Base-by-base conservation (phyloP, 2,888 invertebrate species). In the Sepioteuthis lessoniana region DNA sequence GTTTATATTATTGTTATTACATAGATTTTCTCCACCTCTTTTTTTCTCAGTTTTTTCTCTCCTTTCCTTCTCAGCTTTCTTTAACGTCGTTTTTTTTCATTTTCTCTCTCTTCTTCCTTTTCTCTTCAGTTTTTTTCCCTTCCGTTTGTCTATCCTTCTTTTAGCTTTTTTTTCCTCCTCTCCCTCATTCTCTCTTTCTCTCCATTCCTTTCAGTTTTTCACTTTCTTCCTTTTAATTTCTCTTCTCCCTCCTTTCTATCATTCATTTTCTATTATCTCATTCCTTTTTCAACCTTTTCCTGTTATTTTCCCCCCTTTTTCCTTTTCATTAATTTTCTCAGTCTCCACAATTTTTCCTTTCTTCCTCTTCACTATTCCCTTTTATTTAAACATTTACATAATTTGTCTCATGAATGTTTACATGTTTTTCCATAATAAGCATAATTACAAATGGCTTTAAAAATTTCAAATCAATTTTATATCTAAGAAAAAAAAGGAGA, bases 181-280 rank as follows among this genome's bases (percentile, higher is more conserved):
- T 90, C 35, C 19, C 19, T 38, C 21, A 10, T 16, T 10, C 38
- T 16, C n/a, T 38, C 25, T 42, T 21, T 93, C n/a, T 25, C 76
- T 8, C 28, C 28, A 31, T 37, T 10, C 42, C 13, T 42, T 91
- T 42, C 13, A 19, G 42, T 91, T 38, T 31, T 28, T 19, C 42
- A 31, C 28, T 28, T 38, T 7, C 46, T 46, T 37, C 7, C 5
- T 31, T 37, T n/a, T n/a, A 0, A 55, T n/a, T 94, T 28, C 93
- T 60, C 55, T 35, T 94, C 4, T 94, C 93, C 90, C 28, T 93
- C 46, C 94, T 90, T 25, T 94, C 47, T 91, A 55, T 93, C 90
- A 94, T n/a, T 91, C 47, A 91, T 93, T 91, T 90, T 91, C 46
- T 94, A 93, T 55, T 37, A 31, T 94, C 93, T 47, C 28, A 37